A percentile compares a stretch with the other conserved stretches of the same genome.
Evolutionary conservation across 2,113 vertebrate species (phyloP).

Genomic region (Synchiropus splendidus): DNA sequence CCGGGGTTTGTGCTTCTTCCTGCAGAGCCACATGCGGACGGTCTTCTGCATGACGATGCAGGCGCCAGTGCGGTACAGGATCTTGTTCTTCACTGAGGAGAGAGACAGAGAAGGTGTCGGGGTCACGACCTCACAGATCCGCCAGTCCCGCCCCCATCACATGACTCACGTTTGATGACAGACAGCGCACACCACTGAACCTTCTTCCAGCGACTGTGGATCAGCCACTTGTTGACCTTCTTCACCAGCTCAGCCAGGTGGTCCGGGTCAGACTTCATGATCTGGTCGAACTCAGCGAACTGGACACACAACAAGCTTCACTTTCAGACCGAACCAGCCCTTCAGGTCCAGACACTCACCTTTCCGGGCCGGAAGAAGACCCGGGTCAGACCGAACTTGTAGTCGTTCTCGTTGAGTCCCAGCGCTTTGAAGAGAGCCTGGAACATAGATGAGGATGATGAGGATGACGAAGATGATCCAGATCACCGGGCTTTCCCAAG

Average conservation of each 20-base stretch:
- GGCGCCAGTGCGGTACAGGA: constrained; percentile 79
- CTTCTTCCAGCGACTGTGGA: constrained; percentile 98
- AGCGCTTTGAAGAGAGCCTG: constrained; percentile 97
- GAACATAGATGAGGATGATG: constrained; percentile 16
- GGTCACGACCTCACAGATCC: too few relatives aligned
- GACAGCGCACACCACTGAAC: constrained; percentile 92
- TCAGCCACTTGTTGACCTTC: constrained; percentile 91
- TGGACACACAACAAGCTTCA: constrained; percentile 24
- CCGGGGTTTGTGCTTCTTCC: constrained; percentile 91
- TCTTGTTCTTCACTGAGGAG: constrained; percentile 89
- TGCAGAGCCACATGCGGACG: constrained; percentile 96
- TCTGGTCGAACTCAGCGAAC: constrained; percentile 98
- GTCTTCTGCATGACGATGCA: constrained; percentile 94
- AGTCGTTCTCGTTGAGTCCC: constrained; percentile 92
- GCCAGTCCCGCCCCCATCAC: background rate
- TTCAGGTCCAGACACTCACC: constrained; percentile 62
- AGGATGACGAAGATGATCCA: background rate
- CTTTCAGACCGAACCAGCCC: too few relatives aligned
- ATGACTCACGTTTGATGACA: constrained; percentile 82
- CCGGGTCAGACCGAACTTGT: constrained; percentile 95
- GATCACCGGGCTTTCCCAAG: background rate
- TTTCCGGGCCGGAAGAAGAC: constrained; percentile 97
- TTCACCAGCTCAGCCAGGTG: constrained; percentile 90
- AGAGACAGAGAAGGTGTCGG: constrained; percentile 1
- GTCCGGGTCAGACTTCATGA: constrained; percentile 98